These are phyloP conservation scores for Tetanocera ferruginea DNA, from an alignment of 2,888 invertebrate genomes.

Conservation along the genomic window DNA sequence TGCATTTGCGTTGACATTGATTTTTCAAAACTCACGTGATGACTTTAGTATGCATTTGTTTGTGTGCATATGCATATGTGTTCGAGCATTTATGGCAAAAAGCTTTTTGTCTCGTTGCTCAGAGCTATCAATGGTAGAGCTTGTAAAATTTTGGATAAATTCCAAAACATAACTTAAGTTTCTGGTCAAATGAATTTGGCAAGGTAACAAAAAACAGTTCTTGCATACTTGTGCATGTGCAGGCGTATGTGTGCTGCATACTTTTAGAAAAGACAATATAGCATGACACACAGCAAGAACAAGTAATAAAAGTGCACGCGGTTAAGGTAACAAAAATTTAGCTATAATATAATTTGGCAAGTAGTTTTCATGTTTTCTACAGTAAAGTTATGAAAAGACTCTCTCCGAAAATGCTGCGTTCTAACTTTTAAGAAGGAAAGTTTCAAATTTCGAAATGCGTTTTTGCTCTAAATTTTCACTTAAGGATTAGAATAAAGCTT, in stretches of 20 bases:
- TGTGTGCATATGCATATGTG: neutral
- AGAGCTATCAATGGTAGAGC: neutral
- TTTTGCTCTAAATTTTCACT: neutral
- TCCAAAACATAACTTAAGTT: conserved; percentile 68
- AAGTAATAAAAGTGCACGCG: neutral
- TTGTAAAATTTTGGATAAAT: conserved; percentile 50
- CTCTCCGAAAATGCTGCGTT: neutral
- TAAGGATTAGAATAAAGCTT: too few relatives aligned
- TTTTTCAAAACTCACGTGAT: conserved; percentile 43
- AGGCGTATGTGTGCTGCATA: neutral
- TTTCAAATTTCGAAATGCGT: neutral
- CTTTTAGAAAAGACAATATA: neutral
- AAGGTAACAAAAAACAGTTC: conserved; percentile 58
- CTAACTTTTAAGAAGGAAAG: neutral
- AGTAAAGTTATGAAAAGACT: neutral
- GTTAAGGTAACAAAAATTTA: conserved; percentile 21
- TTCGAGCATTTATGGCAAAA: conserved; percentile 55
- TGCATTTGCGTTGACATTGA: conserved; percentile 53
- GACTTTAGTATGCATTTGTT: conserved; percentile 41
- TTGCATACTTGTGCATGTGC: neutral
- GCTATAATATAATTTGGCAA: neutral
- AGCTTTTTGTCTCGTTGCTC: conserved; percentile 58
- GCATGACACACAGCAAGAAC: neutral
- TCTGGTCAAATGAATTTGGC: conserved; percentile 69
- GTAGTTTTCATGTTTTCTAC: neutral